Percentiles rank a stretch among this genome's conserved stretches.
Conservation (phyloP, 2,888 invertebrate genomes). For the Troides oblongomaculatus region DNA sequence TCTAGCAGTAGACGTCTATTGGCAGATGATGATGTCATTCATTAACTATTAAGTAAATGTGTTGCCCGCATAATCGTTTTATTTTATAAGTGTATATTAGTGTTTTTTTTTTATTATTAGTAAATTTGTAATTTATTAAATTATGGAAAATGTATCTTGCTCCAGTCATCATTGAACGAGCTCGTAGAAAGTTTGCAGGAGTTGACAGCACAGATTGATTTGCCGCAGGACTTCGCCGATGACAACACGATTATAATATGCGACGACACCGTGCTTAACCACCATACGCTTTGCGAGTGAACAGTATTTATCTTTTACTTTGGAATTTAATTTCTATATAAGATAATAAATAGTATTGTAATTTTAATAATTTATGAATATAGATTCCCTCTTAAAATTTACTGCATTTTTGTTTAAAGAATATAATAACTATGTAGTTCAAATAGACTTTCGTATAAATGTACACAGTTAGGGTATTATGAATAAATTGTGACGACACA, state of each 20-base stretch:
- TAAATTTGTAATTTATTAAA: background rate
- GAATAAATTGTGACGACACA: background rate
- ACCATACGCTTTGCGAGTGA: slow-evolving; percentile 67
- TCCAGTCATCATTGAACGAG: slow-evolving; percentile 59
- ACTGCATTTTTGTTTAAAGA: background rate
- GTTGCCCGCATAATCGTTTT: no score
- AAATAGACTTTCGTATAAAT: background rate
- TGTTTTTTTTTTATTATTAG: background rate
- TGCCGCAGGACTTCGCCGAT: slow-evolving; percentile 63
- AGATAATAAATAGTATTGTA: background rate
- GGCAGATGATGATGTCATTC: no score
- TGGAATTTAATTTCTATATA: background rate
- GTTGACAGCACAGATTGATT: slow-evolving; percentile 65
- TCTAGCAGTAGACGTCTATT: no score
- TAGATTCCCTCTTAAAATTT: background rate
- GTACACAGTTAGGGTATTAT: background rate
- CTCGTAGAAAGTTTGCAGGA: slow-evolving; percentile 66
- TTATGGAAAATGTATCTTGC: slow-evolving; percentile 18
- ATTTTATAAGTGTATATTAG: no score
- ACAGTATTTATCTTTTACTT: slow-evolving; percentile 8
- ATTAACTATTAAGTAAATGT: no score
- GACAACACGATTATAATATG: slow-evolving; percentile 65
- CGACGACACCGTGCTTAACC: slow-evolving; percentile 66
- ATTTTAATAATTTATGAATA: slow-evolving; percentile 1
- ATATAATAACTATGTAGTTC: background rate